Base-by-base conservation (phyloP, 2,797 vertebrate species). In the Gallinago stenura region DNA sequence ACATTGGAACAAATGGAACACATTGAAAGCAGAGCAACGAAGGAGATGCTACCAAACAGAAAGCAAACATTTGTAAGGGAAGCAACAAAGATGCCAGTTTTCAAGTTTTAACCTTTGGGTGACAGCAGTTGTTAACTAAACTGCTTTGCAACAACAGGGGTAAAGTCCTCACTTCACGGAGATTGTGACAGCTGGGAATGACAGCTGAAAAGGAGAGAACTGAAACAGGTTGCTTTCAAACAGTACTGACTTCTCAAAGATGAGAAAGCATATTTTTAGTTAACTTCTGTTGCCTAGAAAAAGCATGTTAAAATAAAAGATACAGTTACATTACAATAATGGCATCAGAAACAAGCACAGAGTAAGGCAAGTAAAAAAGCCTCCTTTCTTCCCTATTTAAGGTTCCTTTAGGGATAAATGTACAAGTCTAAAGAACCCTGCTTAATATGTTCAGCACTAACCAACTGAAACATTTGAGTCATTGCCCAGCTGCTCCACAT, bases 201-300 rank as follows among this genome's bases (percentile, higher is more conserved):
- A 96, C 95, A 97, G 95, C 93, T 96, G 96, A 93, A 92, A 92
- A 96, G 93, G 85, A 93, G 65, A 75, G 82, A 96, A 95, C 72
- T 94, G 96, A 94, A 95, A 93, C 87, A 94, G 89, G 57, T 57
- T 93, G 93, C 93, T 93, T 92, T 91, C 69, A 89, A 93, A 94
- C 65, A 92, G 62, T 58, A 84, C 31, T 90, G 73, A 83, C 79
- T 93, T 69, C 81, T 81, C 76, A 53, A 91, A 91, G 79, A 97
- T 73, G 71, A 96, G 93, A 94, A 93, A 70, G 86, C 60, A 39
- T 96, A 95, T 96, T 97, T 97, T 95, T 95, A 95, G 95, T 93
- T 95, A 97, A 91, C 91, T 95, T 94, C 92, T 96, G 89, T 83
- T 87, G 43, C 89, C 87, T 70, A 68, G 60, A 90, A 82, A 87